A percentile compares a stretch with the other conserved stretches of the same genome.
These are phyloP conservation scores for Oxyscelio sp. DNA, from an alignment of 2,888 invertebrate genomes.

Conservation along the genomic window DNA sequence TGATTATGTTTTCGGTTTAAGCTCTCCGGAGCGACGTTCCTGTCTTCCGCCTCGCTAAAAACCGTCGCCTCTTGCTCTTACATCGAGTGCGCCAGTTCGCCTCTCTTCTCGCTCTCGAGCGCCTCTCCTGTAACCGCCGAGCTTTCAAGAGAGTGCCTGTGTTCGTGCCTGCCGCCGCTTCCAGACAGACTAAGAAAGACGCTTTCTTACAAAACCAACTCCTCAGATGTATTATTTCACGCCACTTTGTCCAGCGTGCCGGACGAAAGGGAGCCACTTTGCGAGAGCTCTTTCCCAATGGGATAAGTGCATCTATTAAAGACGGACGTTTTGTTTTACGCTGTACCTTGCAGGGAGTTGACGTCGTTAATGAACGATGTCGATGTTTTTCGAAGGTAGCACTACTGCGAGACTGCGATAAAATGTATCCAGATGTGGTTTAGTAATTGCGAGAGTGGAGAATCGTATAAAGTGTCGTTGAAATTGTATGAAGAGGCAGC, in stretches of 20 bases:
- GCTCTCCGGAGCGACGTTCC: constrained; percentile 79
- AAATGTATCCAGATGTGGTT: not conserved
- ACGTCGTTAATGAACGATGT: constrained; percentile 23
- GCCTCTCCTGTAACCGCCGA: constrained; percentile 52
- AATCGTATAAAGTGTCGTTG: too few relatives aligned
- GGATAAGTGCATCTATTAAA: constrained; percentile 31
- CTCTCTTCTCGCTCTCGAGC: constrained; percentile 45
- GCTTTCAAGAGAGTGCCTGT: constrained; percentile 61
- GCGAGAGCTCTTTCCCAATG: not conserved
- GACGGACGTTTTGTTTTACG: constrained; percentile 17
- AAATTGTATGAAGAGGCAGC: too few relatives aligned
- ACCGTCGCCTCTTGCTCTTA: constrained; percentile 52
- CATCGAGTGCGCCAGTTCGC: constrained; percentile 18
- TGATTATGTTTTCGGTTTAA: constrained; percentile 88
- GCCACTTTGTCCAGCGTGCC: constrained; percentile 43
- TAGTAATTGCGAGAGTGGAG: not conserved
- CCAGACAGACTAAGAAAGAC: constrained; percentile 47
- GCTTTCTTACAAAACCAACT: constrained; percentile 24
- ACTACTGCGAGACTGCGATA: not conserved
- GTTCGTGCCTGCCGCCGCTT: constrained; percentile 59
- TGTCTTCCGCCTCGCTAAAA: constrained; percentile 65
- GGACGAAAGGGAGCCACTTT: constrained; percentile 7
- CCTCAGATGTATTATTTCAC: constrained; percentile 55
- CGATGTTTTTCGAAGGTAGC: not conserved
- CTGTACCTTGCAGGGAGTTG: not conserved